These are phyloP conservation scores for Jacana jacana DNA, from an alignment of 2,113 vertebrate species.

Conservation along the genomic window DNA sequence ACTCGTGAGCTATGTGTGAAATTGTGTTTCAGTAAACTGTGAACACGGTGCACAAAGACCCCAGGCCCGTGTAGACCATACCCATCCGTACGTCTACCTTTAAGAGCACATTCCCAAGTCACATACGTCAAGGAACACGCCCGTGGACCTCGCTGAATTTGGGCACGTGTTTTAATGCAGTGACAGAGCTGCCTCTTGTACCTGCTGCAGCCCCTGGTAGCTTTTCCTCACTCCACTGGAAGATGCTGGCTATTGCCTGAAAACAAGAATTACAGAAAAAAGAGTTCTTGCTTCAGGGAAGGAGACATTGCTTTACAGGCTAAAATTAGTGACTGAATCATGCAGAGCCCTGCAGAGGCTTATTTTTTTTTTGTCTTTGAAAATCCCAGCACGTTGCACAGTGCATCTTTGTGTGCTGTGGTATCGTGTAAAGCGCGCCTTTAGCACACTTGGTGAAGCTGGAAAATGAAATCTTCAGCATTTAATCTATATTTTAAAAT, in stretches of 20 bases:
- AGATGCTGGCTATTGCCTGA: neutral
- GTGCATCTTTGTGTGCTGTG: neutral
- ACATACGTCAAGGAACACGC: accelerated
- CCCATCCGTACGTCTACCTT: neutral
- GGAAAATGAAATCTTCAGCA: neutral
- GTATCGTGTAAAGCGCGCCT: neutral
- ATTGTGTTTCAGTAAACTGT: neutral
- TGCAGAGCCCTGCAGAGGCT: neutral
- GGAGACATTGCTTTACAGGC: neutral
- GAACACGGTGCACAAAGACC: neutral
- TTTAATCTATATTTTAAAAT: slow-evolving; percentile 41
- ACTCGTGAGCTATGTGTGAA: neutral
- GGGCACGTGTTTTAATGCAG: neutral
- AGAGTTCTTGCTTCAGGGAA: neutral
- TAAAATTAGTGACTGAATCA: neutral
- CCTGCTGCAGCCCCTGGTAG: neutral
- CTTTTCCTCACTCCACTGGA: neutral
- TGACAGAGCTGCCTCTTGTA: neutral
- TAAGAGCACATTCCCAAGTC: neutral
- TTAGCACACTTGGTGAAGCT: neutral
- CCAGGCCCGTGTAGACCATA: neutral
- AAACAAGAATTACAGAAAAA: neutral
- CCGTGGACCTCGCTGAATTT: neutral
- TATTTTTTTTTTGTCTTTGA: neutral
- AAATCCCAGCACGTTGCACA: neutral